Conservation (phyloP, 2,888 invertebrate species). For the Phytoseiulus persimilis region DNA sequence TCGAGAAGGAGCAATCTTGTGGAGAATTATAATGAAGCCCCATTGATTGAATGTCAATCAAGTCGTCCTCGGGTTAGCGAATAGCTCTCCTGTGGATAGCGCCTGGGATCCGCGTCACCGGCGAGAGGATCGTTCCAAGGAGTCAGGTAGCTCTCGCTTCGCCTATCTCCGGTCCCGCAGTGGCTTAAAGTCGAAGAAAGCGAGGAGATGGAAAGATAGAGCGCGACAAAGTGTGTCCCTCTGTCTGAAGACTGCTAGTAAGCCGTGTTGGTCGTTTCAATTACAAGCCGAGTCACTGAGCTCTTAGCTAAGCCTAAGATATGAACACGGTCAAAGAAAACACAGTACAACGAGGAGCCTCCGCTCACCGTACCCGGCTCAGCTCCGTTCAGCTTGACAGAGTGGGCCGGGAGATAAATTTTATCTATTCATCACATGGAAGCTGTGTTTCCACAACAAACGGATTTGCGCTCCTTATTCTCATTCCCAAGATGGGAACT, state of each 20-base stretch:
- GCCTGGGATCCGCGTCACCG: background rate
- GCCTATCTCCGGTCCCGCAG: background rate
- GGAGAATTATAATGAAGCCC: background rate
- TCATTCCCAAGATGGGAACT: background rate
- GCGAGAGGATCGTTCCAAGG: background rate
- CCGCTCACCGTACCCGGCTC: background rate
- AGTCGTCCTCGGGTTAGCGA: background rate
- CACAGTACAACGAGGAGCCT: background rate
- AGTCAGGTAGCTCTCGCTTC: background rate
- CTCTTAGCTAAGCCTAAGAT: background rate
- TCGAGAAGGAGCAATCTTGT: background rate
- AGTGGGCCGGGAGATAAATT: background rate
- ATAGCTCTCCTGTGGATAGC: background rate
- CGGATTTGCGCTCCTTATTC: background rate
- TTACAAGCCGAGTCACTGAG: background rate
- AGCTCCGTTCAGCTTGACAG: background rate
- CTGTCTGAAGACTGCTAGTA: background rate
- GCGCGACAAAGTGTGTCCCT: background rate
- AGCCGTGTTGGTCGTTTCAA: background rate
- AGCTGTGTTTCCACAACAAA: background rate
- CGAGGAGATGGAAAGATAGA: background rate
- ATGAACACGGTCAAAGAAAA: background rate
- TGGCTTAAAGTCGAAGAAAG: background rate
- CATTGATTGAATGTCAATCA: background rate
- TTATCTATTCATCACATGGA: background rate